Evolutionary conservation across 2,797 vertebrate species (phyloP).

Genomic region (Sebastes alutus): DNA sequence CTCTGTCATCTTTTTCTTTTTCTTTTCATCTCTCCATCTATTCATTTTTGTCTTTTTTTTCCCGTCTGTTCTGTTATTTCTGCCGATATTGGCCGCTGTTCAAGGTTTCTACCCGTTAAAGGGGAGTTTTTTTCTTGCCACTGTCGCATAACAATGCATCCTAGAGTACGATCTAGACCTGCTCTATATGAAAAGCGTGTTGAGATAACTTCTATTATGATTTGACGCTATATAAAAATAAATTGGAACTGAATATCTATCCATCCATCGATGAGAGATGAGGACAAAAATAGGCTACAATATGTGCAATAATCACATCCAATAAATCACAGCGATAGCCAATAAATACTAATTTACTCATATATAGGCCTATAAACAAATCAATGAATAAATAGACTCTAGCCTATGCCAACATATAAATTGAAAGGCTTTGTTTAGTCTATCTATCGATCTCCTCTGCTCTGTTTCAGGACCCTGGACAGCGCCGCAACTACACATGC

Average conservation of each 20-base stretch:
- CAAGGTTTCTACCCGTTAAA: too few relatives aligned
- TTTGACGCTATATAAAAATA: too few relatives aligned
- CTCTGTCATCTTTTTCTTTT: not conserved
- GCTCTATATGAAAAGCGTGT: too few relatives aligned
- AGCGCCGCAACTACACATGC: not conserved
- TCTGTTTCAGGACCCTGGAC: not conserved
- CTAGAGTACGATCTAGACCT: too few relatives aligned
- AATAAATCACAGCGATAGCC: not conserved
- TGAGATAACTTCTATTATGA: too few relatives aligned
- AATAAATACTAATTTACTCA: not conserved
- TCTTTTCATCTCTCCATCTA: too few relatives aligned
- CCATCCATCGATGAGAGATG: too few relatives aligned
- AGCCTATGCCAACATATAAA: not conserved
- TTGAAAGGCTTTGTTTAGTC: not conserved
- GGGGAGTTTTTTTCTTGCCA: too few relatives aligned
- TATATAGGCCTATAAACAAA: not conserved
- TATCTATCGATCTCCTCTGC: not conserved
- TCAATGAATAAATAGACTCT: not conserved
- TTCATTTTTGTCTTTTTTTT: too few relatives aligned
- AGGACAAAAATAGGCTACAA: not conserved
- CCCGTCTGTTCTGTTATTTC: too few relatives aligned
- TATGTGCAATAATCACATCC: not conserved
- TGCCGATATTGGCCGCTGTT: accelerated
- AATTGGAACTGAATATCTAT: too few relatives aligned
- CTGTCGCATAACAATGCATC: too few relatives aligned